Base-by-base conservation (phyloP, 2,113 vertebrate genomes). In the Grammomys surdaster region DNA sequence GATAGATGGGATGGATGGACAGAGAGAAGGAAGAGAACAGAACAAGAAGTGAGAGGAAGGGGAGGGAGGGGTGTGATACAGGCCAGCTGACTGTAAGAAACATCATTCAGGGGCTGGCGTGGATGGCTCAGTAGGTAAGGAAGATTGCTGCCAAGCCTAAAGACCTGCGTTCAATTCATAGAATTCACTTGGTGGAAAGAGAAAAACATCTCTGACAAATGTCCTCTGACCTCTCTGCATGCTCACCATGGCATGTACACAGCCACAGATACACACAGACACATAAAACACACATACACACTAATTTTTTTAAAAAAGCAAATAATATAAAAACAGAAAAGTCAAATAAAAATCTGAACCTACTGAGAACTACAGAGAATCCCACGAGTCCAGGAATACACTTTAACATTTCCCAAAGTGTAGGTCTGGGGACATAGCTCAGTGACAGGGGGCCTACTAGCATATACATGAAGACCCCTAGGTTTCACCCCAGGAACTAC, bases 401-500 rank as follows among this genome's bases (percentile, higher is more conserved):
- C 11, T 70, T 80, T n/a, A 51, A 95, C 73, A 94, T 8, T 88
- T 93, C 20, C 65, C 88, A 40, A 88, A 82, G 24, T 51, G 13
- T 33, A n/a, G 51, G 69, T 24, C 33, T 56, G 69, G 36, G 69
- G 51, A 16, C 31, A 7, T 40, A 10, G 12, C 33, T 88, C 46
- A 40, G 48, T 10, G 12, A 3, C 7, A 16, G 51, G 40, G 13
- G 24, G 48, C 14, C 33, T 56, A 3, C 84, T 51, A 46, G 82
- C 26, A 28, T 31, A 40, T 17, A 72, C 22, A 67, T 12, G 13
- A 88, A 56, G 69, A 88, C 48, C 67, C 48, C 48, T 4, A n/a
- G 22, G 31, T 11, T 56, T 20, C 48, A 54, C 86, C 86, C 48
- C 48, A 72, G 22, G 31, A 22, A 28, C 67, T 24, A 24, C 63